Evolutionary conservation across 2,113 vertebrate species (phyloP), one percentile per base, ranked within the genome.

Genomic region (Scolopax mira): DNA sequence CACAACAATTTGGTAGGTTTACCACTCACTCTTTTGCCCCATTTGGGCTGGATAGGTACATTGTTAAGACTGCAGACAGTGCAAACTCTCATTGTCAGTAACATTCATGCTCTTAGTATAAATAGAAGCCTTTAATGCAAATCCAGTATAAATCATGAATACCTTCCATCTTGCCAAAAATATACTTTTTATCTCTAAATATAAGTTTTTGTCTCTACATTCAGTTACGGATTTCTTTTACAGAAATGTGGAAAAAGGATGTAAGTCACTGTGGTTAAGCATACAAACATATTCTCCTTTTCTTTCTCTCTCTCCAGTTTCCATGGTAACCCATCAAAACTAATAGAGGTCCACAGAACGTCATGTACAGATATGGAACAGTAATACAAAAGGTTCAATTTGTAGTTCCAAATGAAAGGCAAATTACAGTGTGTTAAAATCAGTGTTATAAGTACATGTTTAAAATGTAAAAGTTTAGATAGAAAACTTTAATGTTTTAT

Each of bases 281-380:
- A 87, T 30, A 39, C 30, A 79, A 39, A 84, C 7, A 1, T 89
- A 62, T 60, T 86, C 48, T 28, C 16, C 51, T 49, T 51, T 42
- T 78, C 30, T 71, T 87, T 62, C 49, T 85, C 33, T 14, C 18
- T 46, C 30, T 93, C 52, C 64, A 78, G 97, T 98, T 97, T 97
- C 97, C 88, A 97, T 96, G 93, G 96, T 30, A 98, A 98, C 97
- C 13, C 46, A 82, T 78, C 73, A 95, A 97, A 97, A 97, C 96
- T 97, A 97, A 96, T 95, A 94, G 70, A 94, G 19, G n/a, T 39
- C 37, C 77, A 86, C 41, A 93, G 77, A 97, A 97, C 3, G 4
- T 94, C 86, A 91, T 87, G 35, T 80, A 97, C 75, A 0, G 42
- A 93, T 89, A 91, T 55, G 86, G 90, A 95, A 66, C 22, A 5